phyloP scores from a whole-genome alignment of 2,888 invertebrate species.

The Bimastos eiseni region DNA sequence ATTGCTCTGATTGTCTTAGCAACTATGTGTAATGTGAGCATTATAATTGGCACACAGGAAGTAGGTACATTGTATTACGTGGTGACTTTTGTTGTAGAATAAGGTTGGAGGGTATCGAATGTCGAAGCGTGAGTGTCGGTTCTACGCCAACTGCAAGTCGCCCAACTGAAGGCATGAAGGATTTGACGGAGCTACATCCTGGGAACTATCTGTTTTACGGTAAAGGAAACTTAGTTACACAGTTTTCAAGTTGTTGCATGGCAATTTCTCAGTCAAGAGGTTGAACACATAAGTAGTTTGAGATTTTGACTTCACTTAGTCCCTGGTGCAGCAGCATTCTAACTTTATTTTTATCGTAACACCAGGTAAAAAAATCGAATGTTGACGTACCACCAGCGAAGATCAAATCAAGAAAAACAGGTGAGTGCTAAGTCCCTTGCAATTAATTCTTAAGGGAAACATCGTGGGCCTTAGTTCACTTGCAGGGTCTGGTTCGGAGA shows the following conservation, averaged over 20 bases:
- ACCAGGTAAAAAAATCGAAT: too few species aligned
- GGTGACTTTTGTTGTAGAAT: constrained; percentile 45
- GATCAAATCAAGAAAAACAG: too few species aligned
- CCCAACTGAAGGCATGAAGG: constrained; percentile 49
- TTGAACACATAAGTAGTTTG: background rate
- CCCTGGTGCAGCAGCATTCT: too few species aligned
- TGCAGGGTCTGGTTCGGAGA: too few species aligned
- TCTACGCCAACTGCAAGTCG: constrained; percentile 59
- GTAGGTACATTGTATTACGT: constrained; percentile 9
- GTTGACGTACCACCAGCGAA: too few species aligned
- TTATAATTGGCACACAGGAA: background rate
- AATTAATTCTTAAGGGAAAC: too few species aligned
- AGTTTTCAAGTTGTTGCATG: background rate
- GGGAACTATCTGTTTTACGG: constrained; percentile 62
- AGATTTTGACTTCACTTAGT: background rate
- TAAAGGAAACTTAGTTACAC: constrained; percentile 38
- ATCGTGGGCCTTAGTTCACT: too few species aligned
- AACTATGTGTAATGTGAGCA: too few species aligned
- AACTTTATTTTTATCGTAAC: too few species aligned
- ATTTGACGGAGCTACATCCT: constrained; percentile 60
- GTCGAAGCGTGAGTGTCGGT: constrained; percentile 52
- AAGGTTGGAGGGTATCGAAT: constrained; percentile 47
- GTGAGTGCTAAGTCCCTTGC: too few species aligned
- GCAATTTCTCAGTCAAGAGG: background rate
- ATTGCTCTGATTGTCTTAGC: too few species aligned